Evolutionary conservation across 2,113 vertebrate genomes (phyloP).

Genomic region (Nanorana parkeri): DNA sequence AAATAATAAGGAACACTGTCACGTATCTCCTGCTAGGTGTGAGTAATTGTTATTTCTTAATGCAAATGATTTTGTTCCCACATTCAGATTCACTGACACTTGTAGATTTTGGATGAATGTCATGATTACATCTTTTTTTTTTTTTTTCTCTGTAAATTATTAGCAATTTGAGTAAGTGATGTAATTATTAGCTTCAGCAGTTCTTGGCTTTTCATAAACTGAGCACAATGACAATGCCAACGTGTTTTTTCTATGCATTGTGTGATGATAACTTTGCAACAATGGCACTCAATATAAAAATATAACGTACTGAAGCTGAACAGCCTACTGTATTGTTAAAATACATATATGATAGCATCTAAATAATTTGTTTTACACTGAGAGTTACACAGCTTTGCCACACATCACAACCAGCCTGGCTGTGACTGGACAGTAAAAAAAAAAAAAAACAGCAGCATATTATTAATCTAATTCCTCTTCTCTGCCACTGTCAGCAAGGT

Average conservation of each 20-base stretch:
- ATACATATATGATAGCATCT: too few species aligned
- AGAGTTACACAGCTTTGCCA: too few species aligned
- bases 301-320: too few species aligned
- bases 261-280: neutral
- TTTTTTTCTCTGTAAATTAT: conserved; percentile 7
- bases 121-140: neutral
- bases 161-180: conserved; percentile 16
- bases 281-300: too few species aligned
- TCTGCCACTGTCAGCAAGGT: too few species aligned
- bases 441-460: too few species aligned
- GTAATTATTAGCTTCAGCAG: conserved; percentile 1
- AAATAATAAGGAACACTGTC: neutral
- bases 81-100: conserved; percentile 3
- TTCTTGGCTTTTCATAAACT: neutral
- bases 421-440: too few species aligned
- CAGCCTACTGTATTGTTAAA: too few species aligned
- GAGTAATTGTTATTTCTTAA: conserved; percentile 9
- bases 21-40: neutral
- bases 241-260: neutral
- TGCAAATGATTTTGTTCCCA: conserved; percentile 21
- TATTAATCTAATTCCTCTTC: too few species aligned
- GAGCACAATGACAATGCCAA: neutral
- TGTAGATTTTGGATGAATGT: conserved; percentile 6
- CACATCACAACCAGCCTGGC: too few species aligned
- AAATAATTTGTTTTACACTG: too few species aligned